Evolutionary conservation across 2,113 vertebrate genomes (phyloP).

Genomic region (Phycodurus eques): DNA sequence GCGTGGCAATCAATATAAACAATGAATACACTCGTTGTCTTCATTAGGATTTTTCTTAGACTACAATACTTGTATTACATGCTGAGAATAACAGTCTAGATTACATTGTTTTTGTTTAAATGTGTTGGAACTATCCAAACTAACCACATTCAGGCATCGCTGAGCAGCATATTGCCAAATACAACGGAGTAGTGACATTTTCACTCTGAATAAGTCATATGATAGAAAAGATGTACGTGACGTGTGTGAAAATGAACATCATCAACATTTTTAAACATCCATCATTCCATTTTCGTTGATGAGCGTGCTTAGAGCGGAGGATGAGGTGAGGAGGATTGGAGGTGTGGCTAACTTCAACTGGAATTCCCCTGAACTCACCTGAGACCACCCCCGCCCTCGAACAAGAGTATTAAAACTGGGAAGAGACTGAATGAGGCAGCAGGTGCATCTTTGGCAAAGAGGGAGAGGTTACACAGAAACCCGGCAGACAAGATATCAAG

Average conservation of each 20-base stretch:
- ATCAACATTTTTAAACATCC: not conserved
- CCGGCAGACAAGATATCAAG: not conserved
- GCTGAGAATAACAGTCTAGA: not conserved
- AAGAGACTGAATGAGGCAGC: constrained; percentile 16
- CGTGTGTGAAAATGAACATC: not conserved
- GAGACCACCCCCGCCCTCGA: constrained; percentile 21
- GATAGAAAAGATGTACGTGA: not conserved
- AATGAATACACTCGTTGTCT: not conserved
- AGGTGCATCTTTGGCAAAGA: constrained; percentile 25
- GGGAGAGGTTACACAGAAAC: not conserved
- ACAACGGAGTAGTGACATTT: not conserved
- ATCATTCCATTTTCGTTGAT: constrained; percentile 25
- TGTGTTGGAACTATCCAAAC: not conserved
- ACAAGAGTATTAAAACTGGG: constrained; percentile 38
- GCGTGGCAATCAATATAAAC: not conserved
- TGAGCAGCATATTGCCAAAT: not conserved
- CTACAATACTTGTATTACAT: not conserved
- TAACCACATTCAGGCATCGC: too few species aligned
- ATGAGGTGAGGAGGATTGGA: constrained; percentile 14
- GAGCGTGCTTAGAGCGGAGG: constrained; percentile 30
- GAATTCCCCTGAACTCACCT: constrained; percentile 73
- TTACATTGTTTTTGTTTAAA: not conserved
- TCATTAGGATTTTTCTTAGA: not conserved
- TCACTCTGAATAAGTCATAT: not conserved
- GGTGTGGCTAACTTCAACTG: constrained; percentile 52